phyloP scores from a whole-genome alignment of 1,140 invertebrate genomes.

The Helicoverpa zea region DNA sequence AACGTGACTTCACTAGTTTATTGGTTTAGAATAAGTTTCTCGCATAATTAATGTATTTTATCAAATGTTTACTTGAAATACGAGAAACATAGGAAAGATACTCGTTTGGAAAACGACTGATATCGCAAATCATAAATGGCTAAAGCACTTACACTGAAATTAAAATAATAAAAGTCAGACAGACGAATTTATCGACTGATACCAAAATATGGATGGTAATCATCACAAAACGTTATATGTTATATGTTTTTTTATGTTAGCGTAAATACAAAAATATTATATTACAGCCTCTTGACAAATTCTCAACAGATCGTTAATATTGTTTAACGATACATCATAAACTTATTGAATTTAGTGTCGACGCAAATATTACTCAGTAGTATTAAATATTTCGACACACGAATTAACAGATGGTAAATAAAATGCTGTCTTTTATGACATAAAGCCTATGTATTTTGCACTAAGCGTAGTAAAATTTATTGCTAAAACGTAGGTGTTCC shows the following conservation, averaged over 20 bases:
- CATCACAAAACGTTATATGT: too few relatives aligned
- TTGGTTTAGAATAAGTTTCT: neutral
- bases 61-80: too few relatives aligned
- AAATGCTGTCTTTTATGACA: neutral
- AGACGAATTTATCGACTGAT: too few relatives aligned
- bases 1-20: neutral
- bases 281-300: neutral
- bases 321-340: constrained; percentile 8
- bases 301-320: neutral
- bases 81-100: too few relatives aligned
- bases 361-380: neutral
- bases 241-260: too few relatives aligned
- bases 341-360: neutral
- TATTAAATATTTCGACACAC: neutral
- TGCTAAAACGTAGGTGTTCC: constrained; percentile 27
- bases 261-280: neutral
- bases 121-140: too few relatives aligned
- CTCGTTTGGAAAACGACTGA: too few relatives aligned
- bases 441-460: constrained; percentile 3
- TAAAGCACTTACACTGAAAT: too few relatives aligned
- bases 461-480: constrained; percentile 13
- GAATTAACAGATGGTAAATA: constrained; percentile 16
- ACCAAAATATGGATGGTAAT: too few relatives aligned
- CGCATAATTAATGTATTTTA: too few relatives aligned
- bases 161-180: too few relatives aligned